Conservation (phyloP, 1,140 invertebrate genomes). For the Tetramorium parvispinum region DNA sequence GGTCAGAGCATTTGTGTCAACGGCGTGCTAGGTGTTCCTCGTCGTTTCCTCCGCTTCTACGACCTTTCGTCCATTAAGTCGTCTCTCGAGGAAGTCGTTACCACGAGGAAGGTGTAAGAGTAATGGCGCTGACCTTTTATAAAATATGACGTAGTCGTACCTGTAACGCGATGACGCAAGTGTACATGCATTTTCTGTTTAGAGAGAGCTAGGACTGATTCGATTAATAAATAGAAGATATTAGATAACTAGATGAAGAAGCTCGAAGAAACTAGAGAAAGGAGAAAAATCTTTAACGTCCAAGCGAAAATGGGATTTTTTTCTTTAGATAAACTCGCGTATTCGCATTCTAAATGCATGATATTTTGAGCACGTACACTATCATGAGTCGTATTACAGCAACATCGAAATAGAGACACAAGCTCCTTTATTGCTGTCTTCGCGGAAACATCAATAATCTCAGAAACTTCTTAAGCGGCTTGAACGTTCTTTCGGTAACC, state of each 20-base stretch:
- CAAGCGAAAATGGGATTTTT: background rate
- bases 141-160: constrained; percentile 50
- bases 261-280: background rate
- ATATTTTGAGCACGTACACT: constrained; percentile 53
- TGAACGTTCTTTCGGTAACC: constrained; percentile 40
- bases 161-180: constrained; percentile 14
- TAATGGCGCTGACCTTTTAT: constrained; percentile 63
- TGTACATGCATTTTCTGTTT: constrained; percentile 17
- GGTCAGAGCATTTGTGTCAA: constrained; percentile 27
- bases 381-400: constrained; percentile 39
- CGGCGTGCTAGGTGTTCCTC: constrained; percentile 29
- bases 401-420: constrained; percentile 15
- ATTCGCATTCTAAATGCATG: background rate
- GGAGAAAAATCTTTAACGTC: background rate
- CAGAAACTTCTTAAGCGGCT: constrained; percentile 57
- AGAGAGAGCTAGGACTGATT: background rate
- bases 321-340: constrained; percentile 11
- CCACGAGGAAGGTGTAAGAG: constrained; percentile 44
- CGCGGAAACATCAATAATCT: constrained; percentile 67
- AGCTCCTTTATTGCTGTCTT: constrained; percentile 52
- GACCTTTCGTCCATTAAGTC: constrained; percentile 63
- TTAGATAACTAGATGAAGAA: background rate
- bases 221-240: constrained; percentile 19
- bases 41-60: constrained; percentile 46
- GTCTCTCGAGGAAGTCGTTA: constrained; percentile 55